Percentiles rank a stretch among this genome's conserved stretches.
Evolutionary conservation across 1,140 invertebrate species (phyloP).

Genomic region (Nilaparvata lugens): DNA sequence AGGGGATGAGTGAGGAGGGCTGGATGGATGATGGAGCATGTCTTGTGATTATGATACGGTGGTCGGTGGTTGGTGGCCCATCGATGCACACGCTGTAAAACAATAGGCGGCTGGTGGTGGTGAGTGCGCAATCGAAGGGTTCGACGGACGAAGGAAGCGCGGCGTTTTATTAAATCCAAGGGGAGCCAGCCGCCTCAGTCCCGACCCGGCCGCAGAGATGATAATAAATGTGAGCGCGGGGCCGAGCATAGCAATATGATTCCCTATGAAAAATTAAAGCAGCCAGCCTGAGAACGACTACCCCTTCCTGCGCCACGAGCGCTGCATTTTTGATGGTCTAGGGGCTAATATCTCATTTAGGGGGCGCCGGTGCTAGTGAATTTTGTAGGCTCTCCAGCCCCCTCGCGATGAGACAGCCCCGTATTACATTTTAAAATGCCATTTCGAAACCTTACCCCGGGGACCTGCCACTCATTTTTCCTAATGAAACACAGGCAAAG

Average conservation of each 20-base stretch:
- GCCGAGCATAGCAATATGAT: not conserved
- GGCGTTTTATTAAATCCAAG: conserved; percentile 2
- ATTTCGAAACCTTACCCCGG: conserved; percentile 11
- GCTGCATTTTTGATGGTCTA: conserved; percentile 1
- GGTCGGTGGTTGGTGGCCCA: too few relatives aligned
- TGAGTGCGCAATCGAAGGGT: too few relatives aligned
- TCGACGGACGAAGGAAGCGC: not conserved
- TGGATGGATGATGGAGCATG: too few relatives aligned
- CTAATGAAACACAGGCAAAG: conserved; percentile 10
- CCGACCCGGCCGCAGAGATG: not conserved
- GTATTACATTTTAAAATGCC: conserved; percentile 17
- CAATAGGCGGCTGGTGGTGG: not conserved
- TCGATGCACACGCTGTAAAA: not conserved
- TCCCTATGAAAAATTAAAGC: conserved; percentile 2
- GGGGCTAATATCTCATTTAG: conserved; percentile 16
- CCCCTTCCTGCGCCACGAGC: not conserved
- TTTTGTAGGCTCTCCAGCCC: conserved; percentile 1
- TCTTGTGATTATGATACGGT: too few relatives aligned
- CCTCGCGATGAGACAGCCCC: conserved; percentile 3
- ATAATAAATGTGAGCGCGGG: not conserved
- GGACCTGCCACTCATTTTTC: conserved; percentile 8
- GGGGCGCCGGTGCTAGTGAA: conserved; percentile 4
- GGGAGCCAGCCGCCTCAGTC: not conserved
- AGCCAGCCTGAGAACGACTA: conserved; percentile 1
- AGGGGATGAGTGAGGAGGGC: too few relatives aligned